Percentiles rank a stretch among this genome's conserved stretches.
These are phyloP conservation scores for Crotalus tigris DNA, from an alignment of 2,113 vertebrate species.

Conservation along the genomic window DNA sequence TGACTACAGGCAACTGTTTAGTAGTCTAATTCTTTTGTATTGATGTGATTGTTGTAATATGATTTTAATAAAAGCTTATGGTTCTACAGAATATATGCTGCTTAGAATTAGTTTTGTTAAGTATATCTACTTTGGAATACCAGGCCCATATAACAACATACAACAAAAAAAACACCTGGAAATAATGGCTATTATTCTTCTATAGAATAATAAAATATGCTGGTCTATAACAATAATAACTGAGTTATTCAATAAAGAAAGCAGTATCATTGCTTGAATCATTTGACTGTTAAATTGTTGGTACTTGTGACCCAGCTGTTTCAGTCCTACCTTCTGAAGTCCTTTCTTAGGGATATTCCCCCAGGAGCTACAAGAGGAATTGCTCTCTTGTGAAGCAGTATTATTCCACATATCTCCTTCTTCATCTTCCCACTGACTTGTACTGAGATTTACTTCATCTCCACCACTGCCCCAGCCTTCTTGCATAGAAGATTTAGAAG, in stretches of 20 bases:
- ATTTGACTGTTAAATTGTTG: slow-evolving; percentile 3
- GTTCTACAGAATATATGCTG: not conserved
- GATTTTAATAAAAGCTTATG: not conserved
- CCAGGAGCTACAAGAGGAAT: slow-evolving; percentile 93
- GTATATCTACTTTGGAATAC: not conserved
- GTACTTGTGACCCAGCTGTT: slow-evolving; percentile 4
- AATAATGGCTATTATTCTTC: not conserved
- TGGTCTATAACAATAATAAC: not conserved
- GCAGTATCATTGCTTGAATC: not conserved
- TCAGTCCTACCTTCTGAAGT: slow-evolving; percentile 82
- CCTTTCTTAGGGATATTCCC: slow-evolving; percentile 87
- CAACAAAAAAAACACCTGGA: not conserved
- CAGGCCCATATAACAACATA: not conserved
- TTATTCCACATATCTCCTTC: slow-evolving; percentile 95
- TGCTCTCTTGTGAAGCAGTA: slow-evolving; percentile 88
- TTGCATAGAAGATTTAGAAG: slow-evolving; percentile 99
- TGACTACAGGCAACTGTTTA: not conserved
- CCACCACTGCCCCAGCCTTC: slow-evolving; percentile 92
- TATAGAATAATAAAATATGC: not conserved
- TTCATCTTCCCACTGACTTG: slow-evolving; percentile 89
- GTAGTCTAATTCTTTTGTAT: not conserved
- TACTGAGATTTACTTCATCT: slow-evolving; percentile 84
- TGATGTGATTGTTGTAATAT: not conserved
- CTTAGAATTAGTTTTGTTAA: not conserved
- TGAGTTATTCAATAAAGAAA: not conserved